Percentiles rank a stretch among this genome's conserved stretches.
Conservation (phyloP, 2,113 vertebrate species). For the Nibea coibor region DNA sequence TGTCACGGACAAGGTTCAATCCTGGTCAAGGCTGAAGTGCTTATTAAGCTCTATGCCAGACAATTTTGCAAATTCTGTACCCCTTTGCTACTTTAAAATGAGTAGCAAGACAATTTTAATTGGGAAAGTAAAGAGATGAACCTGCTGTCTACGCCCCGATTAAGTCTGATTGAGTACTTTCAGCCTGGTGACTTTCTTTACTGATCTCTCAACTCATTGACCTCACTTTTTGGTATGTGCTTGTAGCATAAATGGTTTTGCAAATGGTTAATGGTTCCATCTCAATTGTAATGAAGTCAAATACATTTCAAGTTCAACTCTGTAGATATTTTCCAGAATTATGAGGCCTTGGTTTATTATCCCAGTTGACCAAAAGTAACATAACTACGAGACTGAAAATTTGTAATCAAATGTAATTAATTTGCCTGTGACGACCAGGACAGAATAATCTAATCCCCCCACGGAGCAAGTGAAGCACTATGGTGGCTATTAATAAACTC, state of each 20-base stretch:
- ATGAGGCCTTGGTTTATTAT: background rate
- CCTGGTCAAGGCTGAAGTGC: conserved; percentile 11
- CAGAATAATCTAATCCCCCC: background rate
- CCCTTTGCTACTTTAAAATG: background rate
- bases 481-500: background rate
- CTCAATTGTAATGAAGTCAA: background rate
- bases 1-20: conserved; percentile 33
- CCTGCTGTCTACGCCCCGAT: background rate
- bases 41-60: background rate
- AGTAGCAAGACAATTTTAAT: background rate
- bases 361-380: background rate
- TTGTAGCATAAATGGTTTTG: background rate
- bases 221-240: background rate
- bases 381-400: background rate
- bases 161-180: background rate
- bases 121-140: background rate
- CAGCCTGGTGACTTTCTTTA: background rate
- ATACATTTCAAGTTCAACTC: background rate
- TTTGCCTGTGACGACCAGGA: background rate
- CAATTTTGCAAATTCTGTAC: background rate
- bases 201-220: background rate
- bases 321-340: background rate
- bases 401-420: too few relatives aligned
- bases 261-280: background rate
- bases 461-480: background rate